Conservation (phyloP, 1,140 invertebrate genomes). For the Augochlora pura region DNA sequence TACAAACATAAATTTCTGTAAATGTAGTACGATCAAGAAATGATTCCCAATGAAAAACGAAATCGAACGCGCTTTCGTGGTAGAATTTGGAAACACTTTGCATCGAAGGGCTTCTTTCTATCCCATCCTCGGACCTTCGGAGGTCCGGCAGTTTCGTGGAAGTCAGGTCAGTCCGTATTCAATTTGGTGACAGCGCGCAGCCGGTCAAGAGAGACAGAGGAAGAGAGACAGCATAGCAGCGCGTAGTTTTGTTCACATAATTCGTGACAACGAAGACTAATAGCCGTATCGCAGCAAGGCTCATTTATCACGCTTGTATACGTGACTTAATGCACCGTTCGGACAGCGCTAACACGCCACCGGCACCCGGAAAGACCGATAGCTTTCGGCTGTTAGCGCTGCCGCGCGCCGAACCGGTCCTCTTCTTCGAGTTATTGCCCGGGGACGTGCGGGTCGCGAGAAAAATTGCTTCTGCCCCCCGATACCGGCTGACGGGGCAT, state of each 20-base stretch:
- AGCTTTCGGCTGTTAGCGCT: background rate
- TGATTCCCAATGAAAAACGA: no score
- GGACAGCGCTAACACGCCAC: conserved; percentile 2
- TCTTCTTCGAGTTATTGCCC: background rate
- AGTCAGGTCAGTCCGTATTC: background rate
- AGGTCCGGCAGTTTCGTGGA: no score
- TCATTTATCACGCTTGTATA: conserved; percentile 24
- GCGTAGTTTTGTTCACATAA: conserved; percentile 27
- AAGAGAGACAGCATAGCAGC: background rate
- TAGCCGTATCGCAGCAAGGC: conserved; percentile 13
- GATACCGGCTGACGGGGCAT: background rate
- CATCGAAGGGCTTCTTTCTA: no score
- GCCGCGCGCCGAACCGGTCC: background rate
- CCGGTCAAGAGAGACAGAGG: background rate
- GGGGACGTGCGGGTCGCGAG: background rate
- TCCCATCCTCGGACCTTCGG: no score
- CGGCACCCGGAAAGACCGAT: conserved; percentile 6
- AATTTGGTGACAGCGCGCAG: background rate
- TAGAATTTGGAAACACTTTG: no score
- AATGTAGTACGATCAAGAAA: no score
- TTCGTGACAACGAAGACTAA: conserved; percentile 35
- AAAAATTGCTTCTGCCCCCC: background rate
- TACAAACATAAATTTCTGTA: no score
- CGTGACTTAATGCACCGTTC: conserved; percentile 26
- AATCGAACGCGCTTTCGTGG: no score